Conservation (phyloP, 2,888 invertebrate species). For the Parelbella ahira region DNA sequence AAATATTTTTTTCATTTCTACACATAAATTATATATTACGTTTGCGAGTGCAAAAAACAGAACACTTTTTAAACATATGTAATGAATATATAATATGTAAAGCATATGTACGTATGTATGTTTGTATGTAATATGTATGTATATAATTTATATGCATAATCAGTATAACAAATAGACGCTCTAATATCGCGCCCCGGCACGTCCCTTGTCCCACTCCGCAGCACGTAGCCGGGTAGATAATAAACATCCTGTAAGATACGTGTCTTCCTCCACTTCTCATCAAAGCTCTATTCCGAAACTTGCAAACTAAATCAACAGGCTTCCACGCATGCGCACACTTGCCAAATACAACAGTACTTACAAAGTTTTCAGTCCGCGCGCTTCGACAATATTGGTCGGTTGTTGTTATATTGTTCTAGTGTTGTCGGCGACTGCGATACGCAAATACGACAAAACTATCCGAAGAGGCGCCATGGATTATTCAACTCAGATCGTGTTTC, state of each 20-base stretch:
- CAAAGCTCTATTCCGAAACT: slow-evolving; percentile 23
- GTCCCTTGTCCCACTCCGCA: too few species aligned
- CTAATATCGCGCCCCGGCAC: too few species aligned
- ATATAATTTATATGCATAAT: too few species aligned
- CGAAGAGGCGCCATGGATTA: slow-evolving; percentile 47
- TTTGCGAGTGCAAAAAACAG: too few species aligned
- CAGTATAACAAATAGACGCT: too few species aligned
- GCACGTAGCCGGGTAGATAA: slow-evolving; percentile 21
- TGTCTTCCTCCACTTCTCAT: slow-evolving; percentile 25
- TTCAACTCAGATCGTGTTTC: slow-evolving; percentile 53
- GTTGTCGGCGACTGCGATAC: too few species aligned
- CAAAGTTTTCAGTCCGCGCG: slow-evolving; percentile 35
- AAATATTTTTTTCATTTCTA: too few species aligned
- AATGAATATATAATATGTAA: too few species aligned
- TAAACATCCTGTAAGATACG: slow-evolving; percentile 24
- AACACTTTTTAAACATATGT: too few species aligned
- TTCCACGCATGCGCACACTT: slow-evolving; percentile 34
- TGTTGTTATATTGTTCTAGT: slow-evolving; percentile 18
- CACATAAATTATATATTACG: too few species aligned
- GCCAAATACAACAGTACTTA: slow-evolving; percentile 20
- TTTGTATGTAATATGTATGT: too few species aligned
- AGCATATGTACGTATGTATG: too few species aligned
- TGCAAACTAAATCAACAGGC: slow-evolving; percentile 37
- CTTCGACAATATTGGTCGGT: slow-evolving; percentile 31
- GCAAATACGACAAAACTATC: slow-evolving; percentile 26